Conservation (phyloP, 64 coral and sea anemone genomes). For the Dendronephthya gigantea region DNA sequence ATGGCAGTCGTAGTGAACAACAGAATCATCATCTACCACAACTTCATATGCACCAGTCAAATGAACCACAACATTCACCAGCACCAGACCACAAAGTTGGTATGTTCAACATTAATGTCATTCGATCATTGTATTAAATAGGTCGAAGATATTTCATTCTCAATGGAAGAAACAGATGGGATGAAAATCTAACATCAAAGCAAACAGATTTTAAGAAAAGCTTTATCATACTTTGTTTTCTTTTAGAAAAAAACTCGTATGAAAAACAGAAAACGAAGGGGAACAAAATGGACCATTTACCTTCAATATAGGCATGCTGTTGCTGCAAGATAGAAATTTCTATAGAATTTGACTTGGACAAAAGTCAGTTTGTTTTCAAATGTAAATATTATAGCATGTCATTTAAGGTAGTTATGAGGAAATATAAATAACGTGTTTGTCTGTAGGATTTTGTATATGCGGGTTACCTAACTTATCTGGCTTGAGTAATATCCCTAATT, state of each 20-base stretch:
- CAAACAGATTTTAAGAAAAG: not conserved
- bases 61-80: not conserved
- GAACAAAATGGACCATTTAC: not conserved
- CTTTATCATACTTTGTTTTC: not conserved
- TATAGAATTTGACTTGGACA: not conserved
- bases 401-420: not conserved
- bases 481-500: too few species aligned
- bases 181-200: too few species aligned
- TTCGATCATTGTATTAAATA: not conserved
- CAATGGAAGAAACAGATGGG: too few species aligned
- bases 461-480: too few species aligned
- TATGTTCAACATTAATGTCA: not conserved
- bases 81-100: not conserved
- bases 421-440: not conserved
- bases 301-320: not conserved
- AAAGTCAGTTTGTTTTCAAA: not conserved
- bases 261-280: not conserved
- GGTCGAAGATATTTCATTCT: too few species aligned
- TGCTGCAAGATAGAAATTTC: not conserved
- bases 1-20: not conserved
- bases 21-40: not conserved
- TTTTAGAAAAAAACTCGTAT: not conserved
- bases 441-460: not conserved
- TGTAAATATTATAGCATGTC: not conserved
- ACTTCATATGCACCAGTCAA: not conserved